Percentiles rank a stretch among this genome's conserved stretches.
phyloP scores from a whole-genome alignment of 2,797 vertebrate species.

The Rhynchotus rufescens region DNA sequence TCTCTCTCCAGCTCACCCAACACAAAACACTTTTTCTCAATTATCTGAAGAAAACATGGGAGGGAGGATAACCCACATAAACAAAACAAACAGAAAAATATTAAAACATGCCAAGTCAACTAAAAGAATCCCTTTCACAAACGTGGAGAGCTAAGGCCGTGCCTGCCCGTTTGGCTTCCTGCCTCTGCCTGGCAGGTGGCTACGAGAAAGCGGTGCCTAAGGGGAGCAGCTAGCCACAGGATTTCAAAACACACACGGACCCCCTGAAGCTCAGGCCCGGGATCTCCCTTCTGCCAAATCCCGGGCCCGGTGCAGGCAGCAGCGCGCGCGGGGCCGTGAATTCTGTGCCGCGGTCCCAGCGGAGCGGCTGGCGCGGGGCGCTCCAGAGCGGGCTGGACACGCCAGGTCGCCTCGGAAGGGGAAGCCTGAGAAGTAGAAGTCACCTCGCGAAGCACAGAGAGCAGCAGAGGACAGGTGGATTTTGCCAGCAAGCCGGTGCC shows the following conservation, averaged over 20 bases:
- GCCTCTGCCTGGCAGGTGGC: fast-evolving
- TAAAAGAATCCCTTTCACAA: neutral
- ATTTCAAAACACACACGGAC: neutral
- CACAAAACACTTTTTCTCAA: neutral
- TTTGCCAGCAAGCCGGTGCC: neutral
- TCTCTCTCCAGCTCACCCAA: neutral
- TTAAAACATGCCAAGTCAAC: neutral
- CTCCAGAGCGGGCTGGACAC: neutral
- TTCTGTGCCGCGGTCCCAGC: neutral
- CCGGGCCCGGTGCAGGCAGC: too few species aligned
- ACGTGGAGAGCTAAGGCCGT: neutral
- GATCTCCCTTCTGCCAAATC: neutral
- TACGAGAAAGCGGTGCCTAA: neutral
- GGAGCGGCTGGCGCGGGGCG: neutral
- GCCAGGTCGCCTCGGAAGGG: neutral
- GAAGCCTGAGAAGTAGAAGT: neutral
- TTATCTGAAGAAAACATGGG: neutral
- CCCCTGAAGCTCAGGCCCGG: neutral
- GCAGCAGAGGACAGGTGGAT: neutral
- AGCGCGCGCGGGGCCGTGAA: too few species aligned
- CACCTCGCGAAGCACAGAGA: neutral
- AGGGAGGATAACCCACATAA: neutral
- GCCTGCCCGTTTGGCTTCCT: neutral
- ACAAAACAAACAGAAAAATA: neutral
- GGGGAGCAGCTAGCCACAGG: fast-evolving